Evolutionary conservation across 1,140 invertebrate genomes (phyloP).

Genomic region (Aphis gossypii): DNA sequence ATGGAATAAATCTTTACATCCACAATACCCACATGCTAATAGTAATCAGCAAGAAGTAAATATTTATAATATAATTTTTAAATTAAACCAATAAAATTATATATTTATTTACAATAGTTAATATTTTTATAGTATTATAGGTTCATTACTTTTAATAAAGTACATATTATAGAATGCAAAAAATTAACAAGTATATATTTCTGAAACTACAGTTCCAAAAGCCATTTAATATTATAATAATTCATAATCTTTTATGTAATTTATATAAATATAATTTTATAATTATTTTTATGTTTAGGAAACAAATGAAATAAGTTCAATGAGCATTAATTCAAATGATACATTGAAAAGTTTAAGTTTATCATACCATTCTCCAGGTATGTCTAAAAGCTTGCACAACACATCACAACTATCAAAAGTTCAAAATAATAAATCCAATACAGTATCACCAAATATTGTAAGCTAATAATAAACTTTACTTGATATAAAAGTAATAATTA

Average conservation of each 20-base stretch:
- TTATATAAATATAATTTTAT: neutral
- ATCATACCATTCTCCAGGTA: neutral
- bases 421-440: constrained; percentile 13
- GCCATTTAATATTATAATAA: too few relatives aligned
- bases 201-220: neutral
- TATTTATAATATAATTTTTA: neutral
- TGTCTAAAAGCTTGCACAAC: neutral
- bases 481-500: neutral
- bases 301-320: constrained; percentile 21
- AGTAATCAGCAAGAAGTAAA: constrained; percentile 10
- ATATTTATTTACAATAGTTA: neutral
- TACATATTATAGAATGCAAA: neutral
- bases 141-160: neutral
- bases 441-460: neutral
- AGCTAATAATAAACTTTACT: neutral
- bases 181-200: neutral
- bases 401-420: neutral
- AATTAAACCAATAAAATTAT: neutral
- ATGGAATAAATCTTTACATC: constrained; percentile 20
- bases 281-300: constrained; percentile 11
- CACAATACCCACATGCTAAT: neutral
- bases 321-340: neutral
- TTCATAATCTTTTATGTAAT: neutral
- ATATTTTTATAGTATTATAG: neutral
- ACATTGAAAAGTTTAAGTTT: neutral